phyloP scores from a whole-genome alignment of 2,797 vertebrate species.

The Chrosomus eos region DNA sequence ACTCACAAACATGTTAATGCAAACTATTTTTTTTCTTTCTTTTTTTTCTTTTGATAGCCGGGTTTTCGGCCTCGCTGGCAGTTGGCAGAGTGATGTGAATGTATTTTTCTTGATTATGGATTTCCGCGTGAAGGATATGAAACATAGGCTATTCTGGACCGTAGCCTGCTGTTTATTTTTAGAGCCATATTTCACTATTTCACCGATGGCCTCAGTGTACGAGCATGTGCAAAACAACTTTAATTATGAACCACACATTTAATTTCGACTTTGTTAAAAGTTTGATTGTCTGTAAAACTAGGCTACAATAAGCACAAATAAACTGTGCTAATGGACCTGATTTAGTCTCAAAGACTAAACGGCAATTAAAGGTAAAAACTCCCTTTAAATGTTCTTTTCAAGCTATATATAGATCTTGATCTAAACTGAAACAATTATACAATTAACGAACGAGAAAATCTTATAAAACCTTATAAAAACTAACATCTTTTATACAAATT shows the following conservation, averaged over 20 bases:
- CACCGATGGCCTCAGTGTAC: neutral
- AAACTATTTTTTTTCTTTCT: neutral
- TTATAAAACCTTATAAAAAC: too few relatives aligned
- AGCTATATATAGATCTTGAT: neutral
- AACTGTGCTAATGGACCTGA: neutral
- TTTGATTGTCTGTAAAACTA: neutral
- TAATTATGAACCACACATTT: neutral
- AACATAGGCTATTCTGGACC: neutral
- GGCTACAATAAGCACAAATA: neutral
- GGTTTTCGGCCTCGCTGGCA: neutral
- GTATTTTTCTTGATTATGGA: neutral
- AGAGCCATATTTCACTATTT: neutral
- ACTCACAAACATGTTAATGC: neutral
- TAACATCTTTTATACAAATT: too few relatives aligned
- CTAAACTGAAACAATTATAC: neutral
- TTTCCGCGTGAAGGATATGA: too few relatives aligned
- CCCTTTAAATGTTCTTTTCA: neutral
- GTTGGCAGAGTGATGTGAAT: neutral
- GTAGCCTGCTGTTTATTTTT: neutral
- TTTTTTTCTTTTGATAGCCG: too few relatives aligned
- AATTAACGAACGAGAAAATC: slow-evolving; percentile 52
- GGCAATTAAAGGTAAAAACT: neutral
- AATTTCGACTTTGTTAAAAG: neutral
- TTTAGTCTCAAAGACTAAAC: neutral
- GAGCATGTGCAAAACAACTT: neutral